These are phyloP conservation scores for Mylabris sibirica DNA, from an alignment of 2,888 invertebrate species.

Conservation along the genomic window DNA sequence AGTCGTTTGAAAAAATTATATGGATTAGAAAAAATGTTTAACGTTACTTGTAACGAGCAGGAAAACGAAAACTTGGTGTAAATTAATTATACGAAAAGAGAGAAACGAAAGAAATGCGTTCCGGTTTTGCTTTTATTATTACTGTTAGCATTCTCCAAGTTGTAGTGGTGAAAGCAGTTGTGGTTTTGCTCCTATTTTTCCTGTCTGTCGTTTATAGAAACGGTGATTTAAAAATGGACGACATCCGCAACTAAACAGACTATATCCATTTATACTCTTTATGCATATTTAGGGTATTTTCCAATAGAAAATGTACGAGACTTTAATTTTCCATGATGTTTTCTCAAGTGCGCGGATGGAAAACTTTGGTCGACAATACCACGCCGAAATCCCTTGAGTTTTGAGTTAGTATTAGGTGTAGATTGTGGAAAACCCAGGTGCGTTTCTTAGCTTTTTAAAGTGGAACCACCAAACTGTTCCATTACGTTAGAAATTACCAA, in stretches of 20 bases:
- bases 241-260: neutral
- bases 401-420: constrained; percentile 31
- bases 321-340: no score
- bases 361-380: neutral
- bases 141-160: neutral
- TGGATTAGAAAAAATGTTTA: neutral
- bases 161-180: neutral
- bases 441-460: constrained; percentile 47
- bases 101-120: neutral
- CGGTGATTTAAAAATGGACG: neutral
- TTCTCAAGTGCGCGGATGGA: no score
- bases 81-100: constrained; percentile 7
- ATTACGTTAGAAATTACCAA: constrained; percentile 45
- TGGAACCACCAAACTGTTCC: constrained; percentile 46
- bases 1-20: neutral
- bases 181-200: neutral
- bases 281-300: neutral
- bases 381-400: constrained; percentile 32
- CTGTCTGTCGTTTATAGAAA: neutral
- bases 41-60: neutral
- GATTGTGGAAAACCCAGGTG: constrained; percentile 46
- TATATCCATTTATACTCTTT: neutral
- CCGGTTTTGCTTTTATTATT: constrained; percentile 2
- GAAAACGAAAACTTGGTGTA: neutral
- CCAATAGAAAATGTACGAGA: neutral